Conservation (phyloP, 2,888 invertebrate species). For the Clanis bilineata region DNA sequence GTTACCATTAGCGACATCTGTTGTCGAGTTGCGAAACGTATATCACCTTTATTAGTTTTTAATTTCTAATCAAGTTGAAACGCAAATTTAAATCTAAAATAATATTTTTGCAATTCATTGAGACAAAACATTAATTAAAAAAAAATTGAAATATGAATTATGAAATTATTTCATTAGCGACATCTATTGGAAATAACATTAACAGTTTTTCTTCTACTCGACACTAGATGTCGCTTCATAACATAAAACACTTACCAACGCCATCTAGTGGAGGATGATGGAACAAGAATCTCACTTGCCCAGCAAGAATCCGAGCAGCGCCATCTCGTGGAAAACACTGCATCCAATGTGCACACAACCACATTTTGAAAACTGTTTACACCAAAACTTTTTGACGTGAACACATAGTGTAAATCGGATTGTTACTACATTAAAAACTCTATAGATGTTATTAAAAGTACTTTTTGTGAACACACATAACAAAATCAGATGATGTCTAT, state of each 20-base stretch:
- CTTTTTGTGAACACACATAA: background rate
- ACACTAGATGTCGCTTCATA: slow-evolving; percentile 44
- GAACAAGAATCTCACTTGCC: slow-evolving; percentile 51
- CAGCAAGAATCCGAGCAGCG: slow-evolving; percentile 61
- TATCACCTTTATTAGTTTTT: background rate
- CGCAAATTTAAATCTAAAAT: background rate
- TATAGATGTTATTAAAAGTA: background rate
- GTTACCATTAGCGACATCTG: slow-evolving; percentile 31
- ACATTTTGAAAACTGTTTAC: slow-evolving; percentile 36
- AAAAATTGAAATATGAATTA: background rate
- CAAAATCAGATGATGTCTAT: background rate
- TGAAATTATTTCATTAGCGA: slow-evolving; percentile 26
- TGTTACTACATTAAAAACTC: background rate
- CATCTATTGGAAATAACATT: slow-evolving; percentile 40
- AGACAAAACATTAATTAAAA: background rate
- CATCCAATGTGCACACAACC: slow-evolving; percentile 73
- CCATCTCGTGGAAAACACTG: slow-evolving; percentile 74
- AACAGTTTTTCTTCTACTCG: slow-evolving; percentile 42
- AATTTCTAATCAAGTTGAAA: background rate
- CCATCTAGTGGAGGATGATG: slow-evolving; percentile 61
- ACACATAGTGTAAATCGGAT: slow-evolving; percentile 10
- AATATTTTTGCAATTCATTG: background rate
- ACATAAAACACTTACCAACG: slow-evolving; percentile 55
- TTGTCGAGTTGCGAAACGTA: background rate
- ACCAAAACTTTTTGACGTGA: slow-evolving; percentile 9